These are phyloP conservation scores for Motacilla tschutschensis DNA, from an alignment of 2,113 vertebrate genomes.

Conservation along the genomic window DNA sequence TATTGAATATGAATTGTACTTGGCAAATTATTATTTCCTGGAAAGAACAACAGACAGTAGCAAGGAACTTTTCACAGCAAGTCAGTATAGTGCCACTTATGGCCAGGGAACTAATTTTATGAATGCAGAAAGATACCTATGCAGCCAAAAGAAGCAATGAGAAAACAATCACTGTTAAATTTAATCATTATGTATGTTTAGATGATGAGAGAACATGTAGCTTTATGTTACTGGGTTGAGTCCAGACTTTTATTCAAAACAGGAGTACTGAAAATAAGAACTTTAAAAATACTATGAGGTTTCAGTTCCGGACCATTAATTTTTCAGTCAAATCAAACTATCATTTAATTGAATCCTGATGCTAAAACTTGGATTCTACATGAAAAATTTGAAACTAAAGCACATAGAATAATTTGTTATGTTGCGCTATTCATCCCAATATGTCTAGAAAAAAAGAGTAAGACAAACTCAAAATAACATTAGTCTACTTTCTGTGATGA, in stretches of 20 bases:
- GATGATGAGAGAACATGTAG: slow-evolving; percentile 55
- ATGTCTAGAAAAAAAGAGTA: slow-evolving; percentile 61
- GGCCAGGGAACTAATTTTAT: slow-evolving; percentile 49
- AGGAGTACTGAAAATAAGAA: slow-evolving; percentile 67
- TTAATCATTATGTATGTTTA: slow-evolving; percentile 60
- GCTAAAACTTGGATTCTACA: slow-evolving; percentile 76
- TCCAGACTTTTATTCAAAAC: slow-evolving; percentile 83
- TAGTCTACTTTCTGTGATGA: slow-evolving; percentile 64
- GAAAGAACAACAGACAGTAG: slow-evolving; percentile 49
- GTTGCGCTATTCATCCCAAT: slow-evolving; percentile 72
- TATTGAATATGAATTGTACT: slow-evolving; percentile 58
- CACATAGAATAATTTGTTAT: slow-evolving; percentile 79
- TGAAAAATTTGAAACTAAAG: slow-evolving; percentile 76
- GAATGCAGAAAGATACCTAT: slow-evolving; percentile 66
- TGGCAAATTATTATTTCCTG: slow-evolving; percentile 55
- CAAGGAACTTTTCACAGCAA: slow-evolving; percentile 34
- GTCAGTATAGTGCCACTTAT: not conserved
- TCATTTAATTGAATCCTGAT: slow-evolving; percentile 85
- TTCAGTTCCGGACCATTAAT: slow-evolving; percentile 81
- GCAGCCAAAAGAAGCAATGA: slow-evolving; percentile 33
- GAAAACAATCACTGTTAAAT: slow-evolving; percentile 59
- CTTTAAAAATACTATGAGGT: slow-evolving; percentile 64
- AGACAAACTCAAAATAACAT: slow-evolving; percentile 61
- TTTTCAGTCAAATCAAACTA: slow-evolving; percentile 82
- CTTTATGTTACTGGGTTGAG: slow-evolving; percentile 71